These are phyloP conservation scores for Tilapia sparmanii DNA, from an alignment of 2,113 vertebrate genomes.

Conservation along the genomic window DNA sequence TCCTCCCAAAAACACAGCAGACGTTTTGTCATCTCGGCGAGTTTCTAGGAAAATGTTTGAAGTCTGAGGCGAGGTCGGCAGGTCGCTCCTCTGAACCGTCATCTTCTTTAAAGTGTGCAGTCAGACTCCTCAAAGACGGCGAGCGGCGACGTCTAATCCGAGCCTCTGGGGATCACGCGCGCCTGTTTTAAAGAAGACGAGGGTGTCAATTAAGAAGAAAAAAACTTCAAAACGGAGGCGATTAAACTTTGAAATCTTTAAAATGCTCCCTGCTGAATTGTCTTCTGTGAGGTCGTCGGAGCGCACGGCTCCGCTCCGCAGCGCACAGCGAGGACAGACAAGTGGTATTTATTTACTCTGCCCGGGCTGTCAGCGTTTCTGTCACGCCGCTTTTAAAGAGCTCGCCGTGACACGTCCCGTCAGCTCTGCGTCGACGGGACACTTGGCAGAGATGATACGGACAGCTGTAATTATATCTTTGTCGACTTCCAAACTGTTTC, in stretches of 20 bases:
- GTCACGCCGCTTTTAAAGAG: background rate
- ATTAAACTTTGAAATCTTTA: slow-evolving; percentile 63
- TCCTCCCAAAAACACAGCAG: background rate
- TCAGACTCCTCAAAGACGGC: slow-evolving; percentile 8
- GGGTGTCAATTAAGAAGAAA: slow-evolving; percentile 40
- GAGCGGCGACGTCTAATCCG: background rate
- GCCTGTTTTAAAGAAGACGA: slow-evolving; percentile 19
- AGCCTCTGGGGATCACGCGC: slow-evolving; percentile 17
- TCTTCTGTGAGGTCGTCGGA: slow-evolving; percentile 3
- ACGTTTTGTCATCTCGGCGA: background rate
- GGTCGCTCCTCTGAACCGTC: slow-evolving; percentile 11
- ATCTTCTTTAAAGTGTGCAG: slow-evolving; percentile 17
- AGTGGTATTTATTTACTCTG: slow-evolving; percentile 40
- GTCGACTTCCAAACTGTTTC: background rate
- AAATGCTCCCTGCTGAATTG: slow-evolving; percentile 57
- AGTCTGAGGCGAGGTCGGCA: slow-evolving; percentile 7
- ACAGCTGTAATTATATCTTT: background rate
- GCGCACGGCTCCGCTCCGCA: background rate
- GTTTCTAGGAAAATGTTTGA: slow-evolving; percentile 4
- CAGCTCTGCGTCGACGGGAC: background rate
- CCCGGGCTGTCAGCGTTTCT: slow-evolving; percentile 4
- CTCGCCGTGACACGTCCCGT: background rate
- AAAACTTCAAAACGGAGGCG: slow-evolving; percentile 43
- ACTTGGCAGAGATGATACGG: background rate
- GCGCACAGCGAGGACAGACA: background rate